Evolutionary conservation across 2,797 vertebrate species (phyloP).

Genomic region (Esox lucius): DNA sequence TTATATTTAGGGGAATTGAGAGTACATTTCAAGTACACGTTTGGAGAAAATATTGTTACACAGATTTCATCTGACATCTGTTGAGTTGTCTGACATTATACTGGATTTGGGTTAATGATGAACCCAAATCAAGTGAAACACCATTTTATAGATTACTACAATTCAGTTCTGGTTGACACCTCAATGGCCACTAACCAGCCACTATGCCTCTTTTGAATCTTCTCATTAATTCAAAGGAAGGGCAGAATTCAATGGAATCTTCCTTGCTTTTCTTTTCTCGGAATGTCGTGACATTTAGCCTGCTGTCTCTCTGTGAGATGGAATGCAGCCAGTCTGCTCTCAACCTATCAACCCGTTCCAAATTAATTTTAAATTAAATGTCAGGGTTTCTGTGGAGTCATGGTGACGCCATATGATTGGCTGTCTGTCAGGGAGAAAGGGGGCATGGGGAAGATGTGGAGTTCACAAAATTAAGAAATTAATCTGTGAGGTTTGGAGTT

Average conservation of each 20-base stretch:
- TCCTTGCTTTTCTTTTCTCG: background rate
- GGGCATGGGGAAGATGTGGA: background rate
- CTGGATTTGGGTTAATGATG: no score
- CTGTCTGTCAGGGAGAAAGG: no score
- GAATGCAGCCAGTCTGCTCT: slow-evolving; percentile 43
- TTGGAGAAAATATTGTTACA: no score
- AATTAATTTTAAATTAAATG: slow-evolving; percentile 62
- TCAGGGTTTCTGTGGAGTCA: slow-evolving; percentile 66
- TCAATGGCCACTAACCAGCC: background rate
- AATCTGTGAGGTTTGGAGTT: no score
- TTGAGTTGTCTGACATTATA: no score
- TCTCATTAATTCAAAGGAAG: slow-evolving; percentile 26
- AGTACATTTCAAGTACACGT: no score
- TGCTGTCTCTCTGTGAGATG: slow-evolving; percentile 25
- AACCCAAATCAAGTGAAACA: background rate
- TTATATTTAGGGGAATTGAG: no score
- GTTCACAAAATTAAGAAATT: background rate
- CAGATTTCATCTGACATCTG: no score
- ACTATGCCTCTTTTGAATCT: slow-evolving; percentile 11
- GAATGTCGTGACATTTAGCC: slow-evolving; percentile 42
- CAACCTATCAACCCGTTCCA: slow-evolving; percentile 51
- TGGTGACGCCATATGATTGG: slow-evolving; percentile 22
- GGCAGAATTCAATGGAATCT: slow-evolving; percentile 17
- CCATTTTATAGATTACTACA: slow-evolving; percentile 17
- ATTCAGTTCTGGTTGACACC: slow-evolving; percentile 12